Evolutionary conservation across 2,113 vertebrate genomes (phyloP).

Genomic region (Chloroceryle aenea): DNA sequence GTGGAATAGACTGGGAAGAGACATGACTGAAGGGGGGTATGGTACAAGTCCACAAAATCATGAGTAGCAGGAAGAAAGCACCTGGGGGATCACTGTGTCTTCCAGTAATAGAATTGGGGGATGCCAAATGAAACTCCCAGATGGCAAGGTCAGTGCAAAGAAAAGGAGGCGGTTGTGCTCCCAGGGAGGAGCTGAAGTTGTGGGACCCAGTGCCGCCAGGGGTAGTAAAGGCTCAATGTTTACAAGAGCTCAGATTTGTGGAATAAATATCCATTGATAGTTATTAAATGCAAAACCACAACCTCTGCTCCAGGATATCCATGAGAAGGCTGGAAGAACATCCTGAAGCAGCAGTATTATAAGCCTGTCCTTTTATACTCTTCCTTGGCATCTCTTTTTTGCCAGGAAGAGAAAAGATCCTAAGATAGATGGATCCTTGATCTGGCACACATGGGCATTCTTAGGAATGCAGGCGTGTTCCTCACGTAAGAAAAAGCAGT

Average conservation of each 20-base stretch:
- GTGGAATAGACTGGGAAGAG: background rate
- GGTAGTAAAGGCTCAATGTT: constrained; percentile 13
- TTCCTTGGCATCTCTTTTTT: constrained; percentile 39
- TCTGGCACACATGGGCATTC: constrained; percentile 30
- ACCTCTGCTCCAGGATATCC: constrained; percentile 54
- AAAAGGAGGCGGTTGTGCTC: constrained; percentile 14
- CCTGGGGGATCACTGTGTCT: background rate
- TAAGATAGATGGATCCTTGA: constrained; percentile 35
- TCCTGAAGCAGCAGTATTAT: constrained; percentile 37
- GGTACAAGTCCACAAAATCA: background rate
- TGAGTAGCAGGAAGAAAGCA: background rate
- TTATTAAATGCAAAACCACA: constrained; percentile 54
- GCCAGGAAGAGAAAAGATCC: constrained; percentile 52
- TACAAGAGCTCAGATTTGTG: background rate
- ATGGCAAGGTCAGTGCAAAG: constrained; percentile 34
- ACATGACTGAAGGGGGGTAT: background rate
- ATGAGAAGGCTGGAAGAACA: constrained; percentile 36
- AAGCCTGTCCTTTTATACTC: constrained; percentile 35
- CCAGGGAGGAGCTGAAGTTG: background rate
- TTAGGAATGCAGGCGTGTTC: constrained; percentile 38
- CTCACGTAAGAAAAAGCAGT: background rate
- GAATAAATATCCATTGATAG: constrained; percentile 54
- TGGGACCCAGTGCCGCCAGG: background rate
- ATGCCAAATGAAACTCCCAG: constrained; percentile 27
- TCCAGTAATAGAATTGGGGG: background rate